Evolutionary conservation across 2,113 vertebrate genomes (phyloP), one percentile per base, ranked within the genome.

Genomic region (Archocentrus centrarchus): DNA sequence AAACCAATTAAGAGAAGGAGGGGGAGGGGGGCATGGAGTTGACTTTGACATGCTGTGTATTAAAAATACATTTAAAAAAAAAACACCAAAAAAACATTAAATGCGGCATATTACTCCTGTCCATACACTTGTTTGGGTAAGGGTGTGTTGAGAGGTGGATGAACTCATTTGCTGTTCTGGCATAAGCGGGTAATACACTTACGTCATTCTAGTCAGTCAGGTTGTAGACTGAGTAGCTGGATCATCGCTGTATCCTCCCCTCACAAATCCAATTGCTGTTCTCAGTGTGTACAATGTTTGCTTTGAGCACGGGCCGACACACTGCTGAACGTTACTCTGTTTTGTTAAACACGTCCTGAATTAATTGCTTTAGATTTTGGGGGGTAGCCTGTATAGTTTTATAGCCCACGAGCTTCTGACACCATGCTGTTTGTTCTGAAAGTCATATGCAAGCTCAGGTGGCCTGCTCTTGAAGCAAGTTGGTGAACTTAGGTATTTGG

Each of bases 141-240:
- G 76, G 66, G 39, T 83, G 77, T 77, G 73, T 80, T 79, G 60
- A 60, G 62, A 81, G 63, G 77, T 77, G 76, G 80, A 41, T 81
- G 66, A 82, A 86, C 77, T 87, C 24, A 57, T 80, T 75, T 88
- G 86, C 57, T 85, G 80, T 84, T 88, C 81, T 86, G 77, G 82
- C 86, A 85, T 63, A 55, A 86, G 77, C 78, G 85, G 79, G 85
- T 83, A 88, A 82, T 84, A 73, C 84, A 91, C 82, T 94, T 82
- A 93, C 91, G 91, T 95, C 91, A 95, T 87, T 86, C n/a, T 22
- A 62, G 83, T 78, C 86, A 82, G 82, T 86, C 87, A 90, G 91
- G 78, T 90, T 92, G 91, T 86, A 62, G 81, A 32, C 30, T 80
- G 68, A 70, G 75, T 24, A 77, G 82, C 70, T 58, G 61, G 61